phyloP scores from a whole-genome alignment of 2,888 invertebrate species.

The Xiphydria camelus region DNA sequence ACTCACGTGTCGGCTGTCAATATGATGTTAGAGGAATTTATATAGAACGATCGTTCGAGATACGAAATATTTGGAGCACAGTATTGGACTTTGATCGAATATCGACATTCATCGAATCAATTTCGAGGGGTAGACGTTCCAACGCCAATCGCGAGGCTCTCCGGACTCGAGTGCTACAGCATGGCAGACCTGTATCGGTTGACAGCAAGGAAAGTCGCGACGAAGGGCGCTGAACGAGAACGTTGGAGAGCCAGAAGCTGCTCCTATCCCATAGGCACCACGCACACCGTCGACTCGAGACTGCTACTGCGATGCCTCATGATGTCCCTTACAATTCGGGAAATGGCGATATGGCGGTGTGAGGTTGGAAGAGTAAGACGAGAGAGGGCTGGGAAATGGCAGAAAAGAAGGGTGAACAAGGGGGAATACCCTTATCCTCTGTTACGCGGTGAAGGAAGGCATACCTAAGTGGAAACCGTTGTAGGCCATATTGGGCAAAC shows the following conservation, averaged over 20 bases:
- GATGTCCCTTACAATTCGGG: constrained; percentile 21
- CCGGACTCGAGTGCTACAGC: constrained; percentile 40
- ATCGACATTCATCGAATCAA: too few relatives aligned
- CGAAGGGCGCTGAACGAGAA: constrained; percentile 30
- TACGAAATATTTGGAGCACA: too few relatives aligned
- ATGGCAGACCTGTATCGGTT: constrained; percentile 9
- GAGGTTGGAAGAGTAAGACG: constrained; percentile 25
- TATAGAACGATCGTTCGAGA: too few relatives aligned
- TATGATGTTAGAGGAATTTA: too few relatives aligned
- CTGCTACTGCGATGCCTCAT: constrained; percentile 28
- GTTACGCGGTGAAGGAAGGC: constrained; percentile 21
- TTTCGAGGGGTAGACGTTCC: constrained; percentile 5
- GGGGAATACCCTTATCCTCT: constrained; percentile 4
- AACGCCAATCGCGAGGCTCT: constrained; percentile 42
- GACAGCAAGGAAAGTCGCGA: constrained; percentile 24
- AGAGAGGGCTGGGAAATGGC: too few relatives aligned
- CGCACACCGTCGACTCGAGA: constrained; percentile 41
- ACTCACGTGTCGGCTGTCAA: constrained; percentile 34
- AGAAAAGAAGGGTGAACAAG: not conserved
- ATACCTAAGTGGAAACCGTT: constrained; percentile 50
- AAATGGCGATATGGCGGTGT: constrained; percentile 10
- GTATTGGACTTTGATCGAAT: too few relatives aligned
- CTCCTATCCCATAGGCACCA: constrained; percentile 19
- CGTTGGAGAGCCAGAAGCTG: constrained; percentile 27
- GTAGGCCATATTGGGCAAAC: constrained; percentile 38